These are phyloP conservation scores for Tragulus kanchil DNA, from an alignment of 2,113 vertebrate species.

Conservation along the genomic window DNA sequence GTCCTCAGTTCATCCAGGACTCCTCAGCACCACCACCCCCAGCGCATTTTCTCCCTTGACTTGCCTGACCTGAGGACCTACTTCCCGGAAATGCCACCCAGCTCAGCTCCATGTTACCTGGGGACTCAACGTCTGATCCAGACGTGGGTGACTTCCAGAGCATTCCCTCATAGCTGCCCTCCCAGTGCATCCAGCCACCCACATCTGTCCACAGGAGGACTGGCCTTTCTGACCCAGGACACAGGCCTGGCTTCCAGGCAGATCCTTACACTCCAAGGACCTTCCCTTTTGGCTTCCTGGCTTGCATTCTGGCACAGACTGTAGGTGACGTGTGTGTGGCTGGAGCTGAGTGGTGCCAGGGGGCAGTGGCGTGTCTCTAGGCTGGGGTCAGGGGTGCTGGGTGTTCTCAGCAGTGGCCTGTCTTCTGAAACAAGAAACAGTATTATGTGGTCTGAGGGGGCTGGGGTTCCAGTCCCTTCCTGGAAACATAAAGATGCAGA, in stretches of 20 bases:
- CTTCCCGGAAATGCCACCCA: accelerated
- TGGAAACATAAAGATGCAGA: neutral
- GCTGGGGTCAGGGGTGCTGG: neutral
- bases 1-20: neutral
- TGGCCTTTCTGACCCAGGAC: neutral
- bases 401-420: neutral
- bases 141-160: accelerated
- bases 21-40: neutral
- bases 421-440: slow-evolving; percentile 25
- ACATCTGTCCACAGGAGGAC: neutral
- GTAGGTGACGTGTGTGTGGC: neutral
- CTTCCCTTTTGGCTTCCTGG: neutral
- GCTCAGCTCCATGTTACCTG: neutral
- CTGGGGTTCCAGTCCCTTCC: neutral
- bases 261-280: accelerated
- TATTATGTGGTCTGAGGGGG: neutral
- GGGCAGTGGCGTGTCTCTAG: neutral
- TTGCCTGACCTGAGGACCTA: neutral
- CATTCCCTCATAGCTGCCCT: too few relatives aligned
- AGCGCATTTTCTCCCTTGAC: neutral
- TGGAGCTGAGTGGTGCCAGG: neutral
- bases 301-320: neutral
- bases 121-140: neutral
- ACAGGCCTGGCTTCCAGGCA: neutral
- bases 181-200: neutral